These are phyloP conservation scores for Tetrapedia diversipes DNA, from an alignment of 2,888 invertebrate species.

Conservation along the genomic window DNA sequence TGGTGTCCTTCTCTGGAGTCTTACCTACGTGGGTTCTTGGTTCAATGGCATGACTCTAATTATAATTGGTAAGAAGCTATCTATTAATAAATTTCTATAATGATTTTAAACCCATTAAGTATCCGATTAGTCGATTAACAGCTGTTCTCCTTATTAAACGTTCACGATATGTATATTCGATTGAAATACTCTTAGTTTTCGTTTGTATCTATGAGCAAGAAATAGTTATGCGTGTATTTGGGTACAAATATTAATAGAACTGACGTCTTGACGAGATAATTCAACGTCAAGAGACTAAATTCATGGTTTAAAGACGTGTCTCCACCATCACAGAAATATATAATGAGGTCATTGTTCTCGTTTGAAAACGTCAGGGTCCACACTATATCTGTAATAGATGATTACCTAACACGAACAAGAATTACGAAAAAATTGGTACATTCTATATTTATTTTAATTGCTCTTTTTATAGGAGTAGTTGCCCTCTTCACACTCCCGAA, in stretches of 20 bases:
- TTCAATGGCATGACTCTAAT: constrained; percentile 99
- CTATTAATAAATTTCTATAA: not conserved
- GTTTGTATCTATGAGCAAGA: not conserved
- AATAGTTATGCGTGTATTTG: constrained; percentile 8
- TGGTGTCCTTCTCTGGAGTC: constrained; percentile 96
- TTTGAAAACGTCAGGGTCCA: constrained; percentile 4
- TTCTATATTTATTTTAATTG: constrained; percentile 13
- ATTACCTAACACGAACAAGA: not conserved
- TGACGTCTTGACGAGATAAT: constrained; percentile 5
- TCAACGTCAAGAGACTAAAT: constrained; percentile 8
- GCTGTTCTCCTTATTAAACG: not conserved
- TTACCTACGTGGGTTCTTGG: constrained; percentile 99
- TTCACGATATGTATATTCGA: not conserved
- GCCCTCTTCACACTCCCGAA: constrained; percentile 97
- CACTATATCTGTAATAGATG: not conserved
- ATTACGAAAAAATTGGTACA: not conserved
- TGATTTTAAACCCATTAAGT: not conserved
- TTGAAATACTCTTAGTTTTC: not conserved
- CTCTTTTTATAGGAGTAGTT: constrained; percentile 90
- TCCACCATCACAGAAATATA: constrained; percentile 1
- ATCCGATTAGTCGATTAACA: too few species aligned
- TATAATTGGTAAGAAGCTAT: constrained; percentile 90
- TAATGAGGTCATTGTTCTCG: constrained; percentile 37
- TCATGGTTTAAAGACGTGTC: constrained; percentile 16
- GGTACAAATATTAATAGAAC: constrained; percentile 36